Conservation (phyloP, 2,113 vertebrate species). For the Casuarius casuarius region DNA sequence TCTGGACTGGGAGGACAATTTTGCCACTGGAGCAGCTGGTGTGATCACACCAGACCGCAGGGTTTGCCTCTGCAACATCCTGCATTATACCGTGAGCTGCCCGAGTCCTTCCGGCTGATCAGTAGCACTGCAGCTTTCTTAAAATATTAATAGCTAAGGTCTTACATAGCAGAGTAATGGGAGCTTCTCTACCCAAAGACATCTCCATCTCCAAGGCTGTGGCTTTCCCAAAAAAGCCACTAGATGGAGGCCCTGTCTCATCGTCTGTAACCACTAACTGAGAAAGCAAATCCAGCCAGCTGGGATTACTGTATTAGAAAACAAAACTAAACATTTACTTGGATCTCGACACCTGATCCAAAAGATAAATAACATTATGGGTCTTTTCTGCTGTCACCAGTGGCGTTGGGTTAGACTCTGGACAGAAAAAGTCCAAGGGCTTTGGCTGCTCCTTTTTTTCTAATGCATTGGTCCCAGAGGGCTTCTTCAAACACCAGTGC, state of each 20-base stretch:
- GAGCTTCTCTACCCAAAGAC: not conserved
- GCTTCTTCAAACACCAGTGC: not conserved
- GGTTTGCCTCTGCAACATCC: not conserved
- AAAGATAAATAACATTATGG: not conserved
- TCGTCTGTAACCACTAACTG: not conserved
- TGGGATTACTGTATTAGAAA: not conserved
- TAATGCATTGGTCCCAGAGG: not conserved
- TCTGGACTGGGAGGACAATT: not conserved
- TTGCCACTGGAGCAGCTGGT: not conserved
- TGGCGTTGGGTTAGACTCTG: not conserved
- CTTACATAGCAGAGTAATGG: not conserved
- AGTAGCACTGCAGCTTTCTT: not conserved
- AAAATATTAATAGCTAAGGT: not conserved
- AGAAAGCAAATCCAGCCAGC: too few relatives aligned
- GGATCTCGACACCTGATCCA: not conserved
- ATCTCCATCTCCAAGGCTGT: not conserved
- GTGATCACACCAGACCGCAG: not conserved
- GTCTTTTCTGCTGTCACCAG: not conserved
- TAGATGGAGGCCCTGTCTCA: not conserved
- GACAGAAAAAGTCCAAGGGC: too few relatives aligned
- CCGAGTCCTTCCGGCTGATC: not conserved
- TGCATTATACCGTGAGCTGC: not conserved
- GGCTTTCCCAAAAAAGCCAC: not conserved
- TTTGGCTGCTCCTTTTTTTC: not conserved
- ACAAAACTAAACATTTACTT: not conserved